phyloP scores from a whole-genome alignment of 2,797 vertebrate genomes.

The Falco naumanni region DNA sequence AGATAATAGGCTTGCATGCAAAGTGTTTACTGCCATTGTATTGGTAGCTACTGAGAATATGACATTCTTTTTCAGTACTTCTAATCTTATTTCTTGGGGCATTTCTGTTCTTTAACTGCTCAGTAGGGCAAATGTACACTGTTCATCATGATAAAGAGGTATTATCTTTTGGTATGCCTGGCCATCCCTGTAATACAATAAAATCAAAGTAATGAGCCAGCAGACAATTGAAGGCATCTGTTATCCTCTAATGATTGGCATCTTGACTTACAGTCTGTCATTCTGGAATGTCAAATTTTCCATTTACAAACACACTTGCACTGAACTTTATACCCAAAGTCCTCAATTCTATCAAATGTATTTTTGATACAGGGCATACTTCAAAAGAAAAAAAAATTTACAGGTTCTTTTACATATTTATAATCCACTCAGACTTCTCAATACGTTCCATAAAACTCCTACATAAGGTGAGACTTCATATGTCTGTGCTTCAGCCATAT shows the following conservation, averaged over 20 bases:
- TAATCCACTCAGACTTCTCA: not conserved
- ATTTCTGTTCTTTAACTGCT: not conserved
- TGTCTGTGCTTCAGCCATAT: not conserved
- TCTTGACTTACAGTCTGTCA: not conserved
- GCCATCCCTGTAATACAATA: not conserved
- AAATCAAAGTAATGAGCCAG: not conserved
- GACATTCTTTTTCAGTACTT: not conserved
- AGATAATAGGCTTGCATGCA: not conserved
- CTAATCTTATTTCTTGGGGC: not conserved
- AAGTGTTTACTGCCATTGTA: not conserved
- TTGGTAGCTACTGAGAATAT: not conserved
- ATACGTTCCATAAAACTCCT: not conserved
- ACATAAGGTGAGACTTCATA: not conserved
- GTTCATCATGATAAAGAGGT: not conserved
- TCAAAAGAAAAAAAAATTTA: not conserved
- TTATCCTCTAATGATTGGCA: not conserved
- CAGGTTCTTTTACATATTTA: not conserved
- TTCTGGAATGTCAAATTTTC: not conserved
- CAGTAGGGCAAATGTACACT: not conserved
- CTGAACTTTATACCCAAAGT: not conserved
- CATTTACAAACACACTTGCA: not conserved
- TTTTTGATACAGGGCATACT: not conserved
- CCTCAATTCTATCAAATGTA: not conserved
- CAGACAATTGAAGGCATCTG: not conserved
- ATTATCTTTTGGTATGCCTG: not conserved